Conservation (phyloP, 2,113 vertebrate genomes). For the Pteropus alecto region DNA sequence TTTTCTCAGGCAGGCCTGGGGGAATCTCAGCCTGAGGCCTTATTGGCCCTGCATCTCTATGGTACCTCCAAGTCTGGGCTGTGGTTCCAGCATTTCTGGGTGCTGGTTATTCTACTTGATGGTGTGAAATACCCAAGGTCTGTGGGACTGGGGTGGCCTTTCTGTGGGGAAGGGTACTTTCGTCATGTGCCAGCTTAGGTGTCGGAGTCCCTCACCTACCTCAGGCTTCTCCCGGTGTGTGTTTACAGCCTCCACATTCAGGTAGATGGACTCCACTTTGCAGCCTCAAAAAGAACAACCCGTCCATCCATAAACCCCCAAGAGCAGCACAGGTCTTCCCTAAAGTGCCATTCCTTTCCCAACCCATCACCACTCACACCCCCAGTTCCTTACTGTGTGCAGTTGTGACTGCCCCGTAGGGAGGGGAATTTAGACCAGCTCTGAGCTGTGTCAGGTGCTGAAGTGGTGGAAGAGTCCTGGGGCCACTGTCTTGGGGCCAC, state of each 20-base stretch:
- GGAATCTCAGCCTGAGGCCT: background rate
- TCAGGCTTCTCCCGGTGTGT: conserved; percentile 90
- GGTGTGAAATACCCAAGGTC: background rate
- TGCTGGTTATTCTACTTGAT: background rate
- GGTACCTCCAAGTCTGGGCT: background rate
- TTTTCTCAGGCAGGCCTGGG: background rate
- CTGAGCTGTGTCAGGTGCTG: background rate
- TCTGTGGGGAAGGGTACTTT: background rate
- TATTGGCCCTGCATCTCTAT: background rate
- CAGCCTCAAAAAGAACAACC: conserved; percentile 84
- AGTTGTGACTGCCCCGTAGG: background rate
- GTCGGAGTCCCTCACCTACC: conserved; percentile 78
- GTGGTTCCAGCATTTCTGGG: background rate
- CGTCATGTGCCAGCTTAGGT: background rate
- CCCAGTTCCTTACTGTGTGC: background rate
- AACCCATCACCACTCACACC: background rate
- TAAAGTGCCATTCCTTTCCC: background rate
- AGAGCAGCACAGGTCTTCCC: background rate
- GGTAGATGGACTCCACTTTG: conserved; percentile 91
- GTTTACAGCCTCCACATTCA: conserved; percentile 93
- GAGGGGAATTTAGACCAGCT: background rate
- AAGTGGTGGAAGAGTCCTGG: background rate
- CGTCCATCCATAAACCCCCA: background rate
- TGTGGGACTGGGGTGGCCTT: background rate
- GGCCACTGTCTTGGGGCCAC: background rate